phyloP scores from a whole-genome alignment of 2,113 vertebrate genomes.

The Grallaria varia region DNA sequence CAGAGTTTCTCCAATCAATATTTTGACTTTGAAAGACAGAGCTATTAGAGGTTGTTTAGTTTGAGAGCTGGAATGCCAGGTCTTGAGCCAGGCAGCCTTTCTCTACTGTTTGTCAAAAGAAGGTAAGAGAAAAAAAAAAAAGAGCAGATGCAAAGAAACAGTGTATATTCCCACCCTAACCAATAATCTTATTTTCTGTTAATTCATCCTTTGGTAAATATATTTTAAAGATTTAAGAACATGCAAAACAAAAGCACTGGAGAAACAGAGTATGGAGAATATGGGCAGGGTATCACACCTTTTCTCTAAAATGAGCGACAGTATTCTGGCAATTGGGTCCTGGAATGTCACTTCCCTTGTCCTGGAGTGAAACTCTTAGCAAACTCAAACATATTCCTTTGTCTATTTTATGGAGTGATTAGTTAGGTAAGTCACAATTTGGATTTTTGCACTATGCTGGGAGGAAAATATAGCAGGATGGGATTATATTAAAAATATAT shows the following conservation, averaged over 20 bases:
- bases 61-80: conserved; percentile 17
- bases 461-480: background rate
- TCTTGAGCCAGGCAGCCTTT: conserved; percentile 3
- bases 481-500: background rate
- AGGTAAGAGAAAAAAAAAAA: background rate
- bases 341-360: background rate
- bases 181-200: background rate
- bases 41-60: conserved; percentile 54
- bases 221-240: background rate
- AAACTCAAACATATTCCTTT: background rate
- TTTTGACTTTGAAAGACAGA: conserved; percentile 62
- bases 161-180: fast-evolving
- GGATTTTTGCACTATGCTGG: background rate
- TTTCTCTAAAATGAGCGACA: background rate
- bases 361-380: background rate
- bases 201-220: background rate
- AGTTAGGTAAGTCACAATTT: background rate
- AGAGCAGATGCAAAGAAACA: background rate
- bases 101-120: background rate
- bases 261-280: background rate
- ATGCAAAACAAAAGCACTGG: background rate
- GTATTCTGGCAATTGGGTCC: background rate
- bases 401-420: background rate
- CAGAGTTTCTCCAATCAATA: conserved; percentile 64
- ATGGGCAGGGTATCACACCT: background rate